A percentile compares a stretch with the other conserved stretches of the same genome.
Evolutionary conservation across 2,888 invertebrate genomes (phyloP).

Genomic region (Yponomeuta malinellus): DNA sequence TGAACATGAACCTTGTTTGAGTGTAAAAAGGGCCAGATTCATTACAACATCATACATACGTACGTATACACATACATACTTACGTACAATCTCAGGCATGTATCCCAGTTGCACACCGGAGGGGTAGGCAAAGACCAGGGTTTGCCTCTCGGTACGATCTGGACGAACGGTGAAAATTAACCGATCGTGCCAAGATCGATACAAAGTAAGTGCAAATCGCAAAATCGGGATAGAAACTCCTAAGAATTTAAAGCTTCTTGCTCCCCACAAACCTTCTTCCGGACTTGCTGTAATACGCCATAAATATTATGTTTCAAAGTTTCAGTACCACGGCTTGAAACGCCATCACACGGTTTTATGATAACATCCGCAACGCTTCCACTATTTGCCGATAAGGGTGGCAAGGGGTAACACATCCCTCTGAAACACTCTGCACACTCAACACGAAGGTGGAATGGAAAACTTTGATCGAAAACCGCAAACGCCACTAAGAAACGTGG

Average conservation of each 20-base stretch:
- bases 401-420: constrained; percentile 19
- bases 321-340: neutral
- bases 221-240: too few relatives aligned
- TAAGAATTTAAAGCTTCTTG: neutral
- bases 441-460: constrained; percentile 47
- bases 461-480: constrained; percentile 69
- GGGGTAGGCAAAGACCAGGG: neutral
- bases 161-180: too few relatives aligned
- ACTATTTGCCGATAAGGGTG: constrained; percentile 5
- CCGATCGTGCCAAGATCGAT: too few relatives aligned
- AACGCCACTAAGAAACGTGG: constrained; percentile 46
- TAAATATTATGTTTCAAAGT: constrained; percentile 1
- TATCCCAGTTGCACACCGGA: too few relatives aligned
- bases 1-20: too few relatives aligned
- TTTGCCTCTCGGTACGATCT: too few relatives aligned
- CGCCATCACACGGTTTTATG: neutral
- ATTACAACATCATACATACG: too few relatives aligned
- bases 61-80: too few relatives aligned
- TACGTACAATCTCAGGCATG: too few relatives aligned
- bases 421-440: constrained; percentile 29
- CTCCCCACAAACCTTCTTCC: neutral
- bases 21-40: too few relatives aligned
- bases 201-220: too few relatives aligned
- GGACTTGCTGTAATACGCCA: neutral
- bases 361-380: constrained; percentile 6